A percentile compares a stretch with the other conserved stretches of the same genome.
Evolutionary conservation across 2,797 vertebrate species (phyloP).

Genomic region (Spinus olivaceus): DNA sequence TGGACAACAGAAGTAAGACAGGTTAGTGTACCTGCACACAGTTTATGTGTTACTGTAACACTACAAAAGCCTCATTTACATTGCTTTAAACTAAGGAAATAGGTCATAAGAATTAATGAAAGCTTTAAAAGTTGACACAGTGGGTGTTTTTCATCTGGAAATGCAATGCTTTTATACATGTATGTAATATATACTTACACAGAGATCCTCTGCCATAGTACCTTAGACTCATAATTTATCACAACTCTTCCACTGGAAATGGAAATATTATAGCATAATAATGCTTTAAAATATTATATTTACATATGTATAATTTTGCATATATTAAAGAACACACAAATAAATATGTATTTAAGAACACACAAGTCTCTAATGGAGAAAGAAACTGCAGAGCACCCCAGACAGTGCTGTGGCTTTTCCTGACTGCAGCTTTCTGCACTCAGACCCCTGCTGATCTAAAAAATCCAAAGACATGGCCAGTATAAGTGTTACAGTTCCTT

Average conservation of each 20-base stretch:
- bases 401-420: neutral
- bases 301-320: neutral
- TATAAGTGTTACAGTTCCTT: neutral
- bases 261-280: neutral
- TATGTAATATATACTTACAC: neutral
- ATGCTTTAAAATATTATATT: neutral
- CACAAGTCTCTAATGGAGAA: neutral
- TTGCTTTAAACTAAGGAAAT: neutral
- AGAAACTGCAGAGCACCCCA: neutral
- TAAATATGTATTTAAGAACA: neutral
- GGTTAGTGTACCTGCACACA: neutral
- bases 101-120: neutral
- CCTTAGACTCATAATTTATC: neutral
- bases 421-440: neutral
- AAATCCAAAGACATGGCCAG: neutral
- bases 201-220: neutral
- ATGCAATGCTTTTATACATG: neutral
- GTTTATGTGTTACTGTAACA: neutral
- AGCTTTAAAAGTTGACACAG: neutral
- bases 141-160: neutral
- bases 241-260: neutral
- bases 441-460: no score
- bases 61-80: neutral
- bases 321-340: neutral
- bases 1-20: neutral